Evolutionary conservation across 2,797 vertebrate species (phyloP), one percentile per base, ranked within the genome.

Genomic region (Eleutherodactylus coqui): DNA sequence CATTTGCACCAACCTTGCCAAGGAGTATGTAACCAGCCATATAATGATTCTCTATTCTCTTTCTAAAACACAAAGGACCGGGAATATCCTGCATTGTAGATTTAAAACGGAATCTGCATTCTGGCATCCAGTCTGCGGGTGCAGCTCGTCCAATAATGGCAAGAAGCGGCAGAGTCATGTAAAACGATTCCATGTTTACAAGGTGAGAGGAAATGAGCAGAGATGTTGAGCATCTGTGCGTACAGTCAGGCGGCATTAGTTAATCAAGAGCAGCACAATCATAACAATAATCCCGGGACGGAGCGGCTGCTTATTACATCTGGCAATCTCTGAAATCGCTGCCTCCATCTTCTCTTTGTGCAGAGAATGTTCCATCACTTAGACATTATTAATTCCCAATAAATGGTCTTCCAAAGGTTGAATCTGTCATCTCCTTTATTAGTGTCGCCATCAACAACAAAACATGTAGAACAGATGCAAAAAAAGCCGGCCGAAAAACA

Each of bases 401-500:
- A 75, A 80, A 87, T 45, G 29, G 34, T 51, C 53, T 27, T 67
- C 32, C 73, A 80, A 80, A 87, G 69, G 76, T 84, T 87, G 72
- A 64, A 67, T 62, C 34, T 7, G 55, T 43, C 76, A 75, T 80
- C 73, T 55, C 36, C 45, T 80, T 60, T 79, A 87, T 75, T 80
- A 84, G n/a, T 69, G 34, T 75, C 69, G 62, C 43, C 17, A 79
- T 79, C 73, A 80, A 41, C 60, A 84, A 41, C n/a, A 80, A 67
- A 55, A 67, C 80, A 87, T 81, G 77, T 43, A 84, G 53, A 87
- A 29, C 76, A 87, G 58, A 75, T 84, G 86, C 76, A 75, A 34
- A 73, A n/a, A 84, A 84, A 62, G 70, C 21, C 3, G 36, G n/a
- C 51, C 69, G 41, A 69, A 53, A 84, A 83, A 76, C 70, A 75